These are phyloP conservation scores for Andrena minutula DNA, from an alignment of 2,888 invertebrate species.

Conservation along the genomic window DNA sequence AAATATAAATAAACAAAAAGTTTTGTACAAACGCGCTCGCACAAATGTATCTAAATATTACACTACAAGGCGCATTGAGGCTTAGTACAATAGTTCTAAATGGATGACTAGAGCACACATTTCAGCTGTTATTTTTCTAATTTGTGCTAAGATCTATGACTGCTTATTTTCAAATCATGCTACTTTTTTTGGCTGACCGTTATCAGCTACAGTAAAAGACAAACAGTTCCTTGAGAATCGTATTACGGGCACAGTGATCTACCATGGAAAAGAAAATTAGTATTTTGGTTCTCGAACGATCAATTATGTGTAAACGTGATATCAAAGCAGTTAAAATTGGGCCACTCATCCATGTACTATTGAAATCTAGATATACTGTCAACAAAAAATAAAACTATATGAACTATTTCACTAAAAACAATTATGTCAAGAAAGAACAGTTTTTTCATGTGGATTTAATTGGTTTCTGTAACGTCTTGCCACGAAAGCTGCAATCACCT, in stretches of 20 bases:
- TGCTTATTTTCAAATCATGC: conserved; percentile 46
- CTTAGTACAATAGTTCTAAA: conserved; percentile 76
- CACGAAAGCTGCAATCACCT: conserved; percentile 94
- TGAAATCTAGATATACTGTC: not conserved
- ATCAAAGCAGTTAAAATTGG: conserved; percentile 5
- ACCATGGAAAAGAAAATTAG: conserved; percentile 35
- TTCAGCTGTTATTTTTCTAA: conserved; percentile 65
- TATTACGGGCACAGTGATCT: conserved; percentile 39
- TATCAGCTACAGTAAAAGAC: conserved; percentile 51
- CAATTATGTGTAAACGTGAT: not conserved
- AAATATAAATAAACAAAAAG: conserved; percentile 25
- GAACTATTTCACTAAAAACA: conserved; percentile 85
- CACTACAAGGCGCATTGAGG: conserved; percentile 82
- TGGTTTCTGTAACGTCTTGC: conserved; percentile 93
- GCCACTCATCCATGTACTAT: not conserved
- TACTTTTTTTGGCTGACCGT: conserved; percentile 53
- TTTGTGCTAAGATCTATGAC: conserved; percentile 53
- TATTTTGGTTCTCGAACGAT: conserved; percentile 39
- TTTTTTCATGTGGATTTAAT: conserved; percentile 90
- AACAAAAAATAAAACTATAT: conserved; percentile 27
- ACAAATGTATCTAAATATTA: conserved; percentile 66
- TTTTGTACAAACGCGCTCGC: conserved; percentile 54
- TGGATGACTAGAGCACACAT: conserved; percentile 83
- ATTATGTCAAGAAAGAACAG: conserved; percentile 89
- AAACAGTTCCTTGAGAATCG: conserved; percentile 31